These are phyloP conservation scores for Caenorhabditis briggsae DNA, from an alignment of 1,140 invertebrate genomes.

Conservation along the genomic window DNA sequence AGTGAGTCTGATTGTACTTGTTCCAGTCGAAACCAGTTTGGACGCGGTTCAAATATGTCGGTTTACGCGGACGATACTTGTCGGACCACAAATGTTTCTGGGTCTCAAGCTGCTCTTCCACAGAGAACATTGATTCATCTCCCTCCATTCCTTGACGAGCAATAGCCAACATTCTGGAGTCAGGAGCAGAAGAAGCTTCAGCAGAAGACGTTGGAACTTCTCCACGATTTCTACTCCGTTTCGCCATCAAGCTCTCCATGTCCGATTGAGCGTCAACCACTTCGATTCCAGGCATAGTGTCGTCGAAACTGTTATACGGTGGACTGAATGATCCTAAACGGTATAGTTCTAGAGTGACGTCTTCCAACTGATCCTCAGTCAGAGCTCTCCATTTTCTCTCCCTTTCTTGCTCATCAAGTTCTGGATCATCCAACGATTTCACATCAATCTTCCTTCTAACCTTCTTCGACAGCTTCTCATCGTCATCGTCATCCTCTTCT, in stretches of 20 bases:
- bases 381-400: slow-evolving; percentile 70
- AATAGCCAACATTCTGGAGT: slow-evolving; percentile 69
- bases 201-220: not conserved
- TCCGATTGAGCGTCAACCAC: slow-evolving; percentile 87
- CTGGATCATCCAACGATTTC: slow-evolving; percentile 42
- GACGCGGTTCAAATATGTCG: slow-evolving; percentile 94
- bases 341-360: slow-evolving; percentile 82
- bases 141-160: slow-evolving; percentile 76
- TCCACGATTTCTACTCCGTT: slow-evolving; percentile 57
- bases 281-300: slow-evolving; percentile 87
- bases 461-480: slow-evolving; percentile 70
- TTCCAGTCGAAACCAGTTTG: slow-evolving; percentile 98
- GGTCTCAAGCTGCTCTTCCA: slow-evolving; percentile 82
- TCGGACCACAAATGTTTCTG: slow-evolving; percentile 93
- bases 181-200: not conserved
- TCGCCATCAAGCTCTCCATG: slow-evolving; percentile 80
- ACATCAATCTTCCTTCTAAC: slow-evolving; percentile 63
- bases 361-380: slow-evolving; percentile 67
- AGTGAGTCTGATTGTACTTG: slow-evolving; percentile 97
- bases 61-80: slow-evolving; percentile 96
- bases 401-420: slow-evolving; percentile 68
- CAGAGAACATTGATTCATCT: slow-evolving; percentile 92
- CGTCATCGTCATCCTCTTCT: slow-evolving; percentile 74
- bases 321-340: slow-evolving; percentile 88
- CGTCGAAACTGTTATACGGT: slow-evolving; percentile 82